Conservation (phyloP, 2,797 vertebrate species). For the Etheostoma nigrum region DNA sequence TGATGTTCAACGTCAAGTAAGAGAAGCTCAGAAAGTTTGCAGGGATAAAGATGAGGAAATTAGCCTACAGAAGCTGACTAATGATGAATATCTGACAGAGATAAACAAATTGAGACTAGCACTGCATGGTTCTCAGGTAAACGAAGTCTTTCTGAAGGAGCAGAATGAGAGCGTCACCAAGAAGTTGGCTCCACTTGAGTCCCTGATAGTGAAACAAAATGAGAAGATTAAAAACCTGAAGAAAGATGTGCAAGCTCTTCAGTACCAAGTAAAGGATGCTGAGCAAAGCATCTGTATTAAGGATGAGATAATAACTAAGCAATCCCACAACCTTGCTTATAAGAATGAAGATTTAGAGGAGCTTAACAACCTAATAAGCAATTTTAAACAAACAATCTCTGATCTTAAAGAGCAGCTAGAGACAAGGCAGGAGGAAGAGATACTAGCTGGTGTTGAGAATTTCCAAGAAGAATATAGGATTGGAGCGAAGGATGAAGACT, state of each 20-base stretch:
- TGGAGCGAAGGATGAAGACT: no score
- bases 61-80: background rate
- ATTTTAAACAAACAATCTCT: background rate
- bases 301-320: background rate
- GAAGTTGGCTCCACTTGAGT: background rate
- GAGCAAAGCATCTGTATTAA: rapidly evolving
- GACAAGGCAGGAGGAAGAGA: background rate
- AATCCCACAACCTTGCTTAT: background rate
- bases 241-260: background rate
- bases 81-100: background rate
- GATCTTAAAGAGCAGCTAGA: background rate
- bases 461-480: background rate
- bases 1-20: background rate
- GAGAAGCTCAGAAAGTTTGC: no score
- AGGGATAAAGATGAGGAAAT: background rate
- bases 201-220: no score
- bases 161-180: background rate
- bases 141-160: background rate
- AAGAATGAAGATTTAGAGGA: background rate
- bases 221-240: background rate
- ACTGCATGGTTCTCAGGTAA: background rate
- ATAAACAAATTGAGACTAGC: background rate
- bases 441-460: background rate
- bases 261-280: background rate
- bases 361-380: background rate